These are phyloP conservation scores for Henicopernis longicauda DNA, from an alignment of 2,113 vertebrate species.

Conservation along the genomic window DNA sequence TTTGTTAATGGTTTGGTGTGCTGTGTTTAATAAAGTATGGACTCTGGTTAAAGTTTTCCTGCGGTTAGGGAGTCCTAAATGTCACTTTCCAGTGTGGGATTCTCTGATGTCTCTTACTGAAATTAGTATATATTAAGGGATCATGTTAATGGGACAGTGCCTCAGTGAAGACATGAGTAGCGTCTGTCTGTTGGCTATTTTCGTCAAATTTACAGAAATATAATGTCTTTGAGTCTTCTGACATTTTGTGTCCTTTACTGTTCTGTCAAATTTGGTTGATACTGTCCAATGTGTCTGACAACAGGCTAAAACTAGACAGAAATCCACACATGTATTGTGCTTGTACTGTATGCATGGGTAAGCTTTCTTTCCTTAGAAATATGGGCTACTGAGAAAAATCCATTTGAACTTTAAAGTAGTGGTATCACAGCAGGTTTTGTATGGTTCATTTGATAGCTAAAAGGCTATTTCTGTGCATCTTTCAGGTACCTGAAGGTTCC, in stretches of 20 bases:
- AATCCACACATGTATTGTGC: neutral
- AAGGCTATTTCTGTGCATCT: neutral
- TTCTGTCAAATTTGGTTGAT: neutral
- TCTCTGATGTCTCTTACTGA: neutral
- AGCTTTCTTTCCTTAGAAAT: neutral
- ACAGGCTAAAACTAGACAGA: neutral
- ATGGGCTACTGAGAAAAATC: neutral
- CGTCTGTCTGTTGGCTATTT: neutral
- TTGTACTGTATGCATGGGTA: neutral
- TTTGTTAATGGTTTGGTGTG: neutral
- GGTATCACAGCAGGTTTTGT: neutral
- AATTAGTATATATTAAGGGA: neutral
- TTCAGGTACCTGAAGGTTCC: neutral
- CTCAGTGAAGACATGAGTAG: neutral
- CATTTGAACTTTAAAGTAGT: neutral
- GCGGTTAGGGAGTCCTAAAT: neutral
- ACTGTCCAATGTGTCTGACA: neutral
- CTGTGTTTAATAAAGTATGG: neutral
- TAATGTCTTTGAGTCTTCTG: neutral
- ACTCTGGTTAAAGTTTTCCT: neutral
- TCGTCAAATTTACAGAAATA: neutral
- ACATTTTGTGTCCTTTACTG: neutral
- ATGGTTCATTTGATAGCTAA: neutral
- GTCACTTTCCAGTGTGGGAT: neutral
- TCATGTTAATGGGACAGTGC: neutral